Percentiles rank a stretch among this genome's conserved stretches.
Conservation (phyloP, 2,797 vertebrate species). For the Hemibagrus guttatus region DNA sequence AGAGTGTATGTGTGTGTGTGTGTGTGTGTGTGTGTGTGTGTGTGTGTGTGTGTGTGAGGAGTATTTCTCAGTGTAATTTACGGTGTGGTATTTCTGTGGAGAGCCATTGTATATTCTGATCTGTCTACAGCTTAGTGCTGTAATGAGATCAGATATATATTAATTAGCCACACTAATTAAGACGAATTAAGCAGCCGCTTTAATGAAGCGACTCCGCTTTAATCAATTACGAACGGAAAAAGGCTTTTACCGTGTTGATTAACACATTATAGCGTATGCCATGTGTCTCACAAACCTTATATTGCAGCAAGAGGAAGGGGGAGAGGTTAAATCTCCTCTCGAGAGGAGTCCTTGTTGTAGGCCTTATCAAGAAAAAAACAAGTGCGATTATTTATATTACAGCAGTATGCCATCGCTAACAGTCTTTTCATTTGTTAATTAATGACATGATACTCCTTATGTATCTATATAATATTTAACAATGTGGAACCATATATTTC, state of each 20-base stretch:
- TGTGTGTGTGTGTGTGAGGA: conserved; percentile 5
- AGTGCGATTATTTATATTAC: background rate
- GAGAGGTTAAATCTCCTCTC: background rate
- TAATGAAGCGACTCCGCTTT: conserved; percentile 53
- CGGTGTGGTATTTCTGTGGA: conserved; percentile 10
- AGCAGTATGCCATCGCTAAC: background rate
- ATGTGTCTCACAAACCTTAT: conserved; percentile 38
- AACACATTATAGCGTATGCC: conserved; percentile 37
- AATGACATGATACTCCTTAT: background rate
- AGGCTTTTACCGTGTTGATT: conserved; percentile 44
- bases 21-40: conserved; percentile 22
- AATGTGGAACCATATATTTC: background rate
- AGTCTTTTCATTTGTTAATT: background rate
- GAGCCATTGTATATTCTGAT: conserved; percentile 41
- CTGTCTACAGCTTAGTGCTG: conserved; percentile 34
- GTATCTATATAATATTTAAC: background rate
- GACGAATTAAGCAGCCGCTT: conserved; percentile 48
- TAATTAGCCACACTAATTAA: conserved; percentile 53
- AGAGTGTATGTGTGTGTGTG: background rate
- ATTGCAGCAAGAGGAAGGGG: background rate
- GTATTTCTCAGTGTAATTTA: background rate
- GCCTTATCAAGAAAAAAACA: background rate
- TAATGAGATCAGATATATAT: conserved; percentile 56
- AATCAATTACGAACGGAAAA: conserved; percentile 48
- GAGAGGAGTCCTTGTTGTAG: background rate